A percentile compares a stretch with the other conserved stretches of the same genome.
These are phyloP conservation scores for Eupeodes latifasciatus DNA, from an alignment of 2,888 invertebrate species.

Conservation along the genomic window DNA sequence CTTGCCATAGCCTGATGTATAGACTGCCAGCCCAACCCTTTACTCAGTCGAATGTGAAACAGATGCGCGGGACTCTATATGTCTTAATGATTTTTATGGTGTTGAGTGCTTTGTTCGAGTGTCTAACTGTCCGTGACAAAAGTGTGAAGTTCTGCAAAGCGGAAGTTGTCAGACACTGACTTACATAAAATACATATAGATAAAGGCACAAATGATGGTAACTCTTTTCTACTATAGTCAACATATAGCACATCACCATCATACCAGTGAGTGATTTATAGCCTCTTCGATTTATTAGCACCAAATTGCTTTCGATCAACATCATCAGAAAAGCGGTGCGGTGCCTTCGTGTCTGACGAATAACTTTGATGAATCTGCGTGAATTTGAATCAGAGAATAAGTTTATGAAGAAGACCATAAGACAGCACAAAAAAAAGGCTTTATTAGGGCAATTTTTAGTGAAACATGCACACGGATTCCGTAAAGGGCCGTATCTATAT, in stretches of 20 bases:
- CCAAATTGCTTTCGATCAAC: slow-evolving; percentile 59
- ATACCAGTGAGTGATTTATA: slow-evolving; percentile 68
- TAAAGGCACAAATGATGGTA: not conserved
- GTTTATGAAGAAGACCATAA: not conserved
- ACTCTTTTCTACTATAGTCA: not conserved
- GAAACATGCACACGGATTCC: slow-evolving; percentile 33
- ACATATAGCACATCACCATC: slow-evolving; percentile 7
- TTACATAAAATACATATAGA: not conserved
- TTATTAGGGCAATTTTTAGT: slow-evolving; percentile 66
- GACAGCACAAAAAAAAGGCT: slow-evolving; percentile 7
- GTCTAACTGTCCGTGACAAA: slow-evolving; percentile 74
- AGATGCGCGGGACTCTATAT: slow-evolving; percentile 65
- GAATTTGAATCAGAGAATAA: slow-evolving; percentile 8
- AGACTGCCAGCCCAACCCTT: slow-evolving; percentile 63
- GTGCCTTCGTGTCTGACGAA: slow-evolving; percentile 59
- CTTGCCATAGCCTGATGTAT: not conserved
- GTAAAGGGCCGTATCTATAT: not conserved
- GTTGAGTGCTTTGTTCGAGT: slow-evolving; percentile 74
- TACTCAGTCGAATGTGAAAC: slow-evolving; percentile 67
- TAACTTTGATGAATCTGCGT: slow-evolving; percentile 4
- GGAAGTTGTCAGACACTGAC: slow-evolving; percentile 71
- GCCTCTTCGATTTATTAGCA: slow-evolving; percentile 66
- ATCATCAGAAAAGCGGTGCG: slow-evolving; percentile 14
- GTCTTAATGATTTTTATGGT: slow-evolving; percentile 76
- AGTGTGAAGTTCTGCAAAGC: slow-evolving; percentile 76